Percentiles rank a stretch among this genome's conserved stretches.
Conservation (phyloP, 37 sponge, comb jelly and placozoan genomes). For the Cladorhizidae sp. region DNA sequence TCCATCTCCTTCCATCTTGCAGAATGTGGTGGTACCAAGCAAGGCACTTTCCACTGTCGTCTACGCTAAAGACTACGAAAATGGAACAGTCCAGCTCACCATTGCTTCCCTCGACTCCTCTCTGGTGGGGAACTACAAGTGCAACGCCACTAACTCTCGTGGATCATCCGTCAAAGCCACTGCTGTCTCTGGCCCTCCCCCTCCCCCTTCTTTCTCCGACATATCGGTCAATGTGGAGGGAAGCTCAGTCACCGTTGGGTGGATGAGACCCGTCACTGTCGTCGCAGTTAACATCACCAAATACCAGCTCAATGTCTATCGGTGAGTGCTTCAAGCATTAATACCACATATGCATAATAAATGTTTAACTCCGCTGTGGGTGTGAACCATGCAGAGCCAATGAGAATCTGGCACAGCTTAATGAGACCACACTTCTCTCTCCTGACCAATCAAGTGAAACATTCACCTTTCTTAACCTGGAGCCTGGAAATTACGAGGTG, state of each 20-base stretch:
- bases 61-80: neutral
- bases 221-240: neutral
- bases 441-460: no score
- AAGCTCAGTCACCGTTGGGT: neutral
- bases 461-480: neutral
- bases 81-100: neutral
- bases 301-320: neutral
- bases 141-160: constrained; percentile 12
- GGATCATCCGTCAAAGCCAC: neutral
- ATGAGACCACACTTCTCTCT: no score
- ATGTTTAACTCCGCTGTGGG: no score
- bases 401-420: no score
- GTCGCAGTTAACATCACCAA: neutral
- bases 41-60: neutral
- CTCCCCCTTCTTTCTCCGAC: neutral
- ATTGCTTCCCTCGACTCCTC: neutral
- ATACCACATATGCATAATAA: no score
- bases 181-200: constrained; percentile 8
- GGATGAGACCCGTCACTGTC: neutral
- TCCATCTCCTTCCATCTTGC: neutral
- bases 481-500: neutral
- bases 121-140: constrained; percentile 19
- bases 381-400: no score
- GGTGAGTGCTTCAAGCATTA: neutral
- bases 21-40: neutral